A percentile compares a stretch with the other conserved stretches of the same genome.
Conservation (phyloP, 2,797 vertebrate species). For the Peromyscus aztecus region DNA sequence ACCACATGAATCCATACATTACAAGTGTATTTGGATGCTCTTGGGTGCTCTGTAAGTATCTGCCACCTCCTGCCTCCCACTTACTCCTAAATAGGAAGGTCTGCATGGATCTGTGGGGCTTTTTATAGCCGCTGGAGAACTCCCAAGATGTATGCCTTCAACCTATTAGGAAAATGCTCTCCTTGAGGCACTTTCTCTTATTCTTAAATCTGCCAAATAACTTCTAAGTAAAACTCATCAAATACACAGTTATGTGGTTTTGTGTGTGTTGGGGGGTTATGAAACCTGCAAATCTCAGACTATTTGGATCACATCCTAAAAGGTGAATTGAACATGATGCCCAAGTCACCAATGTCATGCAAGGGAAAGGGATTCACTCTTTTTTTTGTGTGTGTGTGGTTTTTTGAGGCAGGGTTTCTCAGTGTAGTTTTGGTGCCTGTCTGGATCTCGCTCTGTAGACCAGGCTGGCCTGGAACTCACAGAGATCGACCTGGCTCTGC, state of each 20-base stretch:
- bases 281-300: conserved; percentile 9
- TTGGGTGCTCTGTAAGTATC: background rate
- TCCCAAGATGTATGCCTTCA: conserved; percentile 51
- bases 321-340: background rate
- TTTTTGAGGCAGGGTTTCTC: too few species aligned
- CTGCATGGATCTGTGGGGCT: background rate
- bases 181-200: background rate
- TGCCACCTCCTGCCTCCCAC: conserved; percentile 27
- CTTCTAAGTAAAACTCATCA: conserved; percentile 25
- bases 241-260: background rate
- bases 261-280: too few species aligned
- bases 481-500: too few species aligned
- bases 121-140: conserved; percentile 36
- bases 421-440: too few species aligned
- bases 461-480: too few species aligned
- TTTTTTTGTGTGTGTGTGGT: too few species aligned
- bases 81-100: conserved; percentile 32
- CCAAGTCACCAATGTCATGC: background rate
- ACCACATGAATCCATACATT: background rate
- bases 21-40: background rate
- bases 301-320: background rate
- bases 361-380: background rate
- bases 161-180: conserved; percentile 38
- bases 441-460: too few species aligned
- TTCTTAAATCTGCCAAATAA: conserved; percentile 7